A percentile compares a stretch with the other conserved stretches of the same genome.
phyloP scores from a whole-genome alignment of 2,888 invertebrate genomes.

The Panorpa germanica region DNA sequence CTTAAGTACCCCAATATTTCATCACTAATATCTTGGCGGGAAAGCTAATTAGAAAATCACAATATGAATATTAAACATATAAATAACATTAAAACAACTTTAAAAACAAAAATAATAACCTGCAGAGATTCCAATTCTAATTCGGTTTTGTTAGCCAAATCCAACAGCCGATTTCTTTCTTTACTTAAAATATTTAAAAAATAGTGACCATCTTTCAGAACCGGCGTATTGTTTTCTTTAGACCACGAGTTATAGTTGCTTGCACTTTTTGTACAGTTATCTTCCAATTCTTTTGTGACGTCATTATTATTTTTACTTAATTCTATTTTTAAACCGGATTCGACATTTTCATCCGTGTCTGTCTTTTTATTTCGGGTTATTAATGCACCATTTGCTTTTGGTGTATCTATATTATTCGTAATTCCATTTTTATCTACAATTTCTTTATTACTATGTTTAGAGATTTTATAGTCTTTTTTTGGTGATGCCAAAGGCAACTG shows the following conservation, averaged over 20 bases:
- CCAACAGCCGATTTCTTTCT: slow-evolving; percentile 50
- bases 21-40: slow-evolving; percentile 24
- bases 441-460: slow-evolving; percentile 2
- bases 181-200: slow-evolving; percentile 55
- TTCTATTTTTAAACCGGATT: slow-evolving; percentile 14
- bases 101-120: slow-evolving; percentile 20
- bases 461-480: slow-evolving; percentile 24
- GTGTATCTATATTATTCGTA: neutral
- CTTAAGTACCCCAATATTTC: slow-evolving; percentile 69
- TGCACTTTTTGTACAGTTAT: slow-evolving; percentile 11
- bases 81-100: slow-evolving; percentile 6
- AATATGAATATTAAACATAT: slow-evolving; percentile 12
- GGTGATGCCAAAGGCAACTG: slow-evolving; percentile 49
- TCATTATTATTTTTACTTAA: slow-evolving; percentile 4
- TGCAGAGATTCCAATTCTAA: slow-evolving; percentile 40
- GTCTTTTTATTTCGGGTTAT: slow-evolving; percentile 5
- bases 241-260: too few species aligned
- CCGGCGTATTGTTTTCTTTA: too few species aligned
- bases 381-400: too few species aligned
- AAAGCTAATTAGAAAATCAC: slow-evolving; percentile 13
- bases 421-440: slow-evolving; percentile 1
- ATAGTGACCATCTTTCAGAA: slow-evolving; percentile 54
- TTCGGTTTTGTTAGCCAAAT: slow-evolving; percentile 46
- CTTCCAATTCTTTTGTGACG: slow-evolving; percentile 7
- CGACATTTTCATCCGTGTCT: slow-evolving; percentile 21